Evolutionary conservation across 1,140 invertebrate species (phyloP).

Genomic region (Drosophila neocordata): DNA sequence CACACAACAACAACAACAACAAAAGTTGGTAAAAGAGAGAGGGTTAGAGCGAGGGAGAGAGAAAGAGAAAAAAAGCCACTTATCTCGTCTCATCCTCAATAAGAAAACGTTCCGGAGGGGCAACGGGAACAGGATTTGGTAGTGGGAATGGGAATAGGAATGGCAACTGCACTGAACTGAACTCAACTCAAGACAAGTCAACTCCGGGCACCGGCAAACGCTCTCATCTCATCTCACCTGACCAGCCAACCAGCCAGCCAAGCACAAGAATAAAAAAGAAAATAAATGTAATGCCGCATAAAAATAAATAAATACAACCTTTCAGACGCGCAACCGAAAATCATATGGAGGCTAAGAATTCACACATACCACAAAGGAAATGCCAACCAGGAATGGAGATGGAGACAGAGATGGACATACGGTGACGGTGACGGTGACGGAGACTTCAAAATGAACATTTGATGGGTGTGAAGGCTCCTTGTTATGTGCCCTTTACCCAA

Average conservation of each 20-base stretch:
- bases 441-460: conserved; percentile 5
- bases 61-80: conserved; percentile 50
- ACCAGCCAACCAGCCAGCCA: conserved; percentile 13
- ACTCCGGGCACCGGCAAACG: conserved; percentile 34
- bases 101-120: conserved; percentile 49
- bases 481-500: background rate
- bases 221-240: conserved; percentile 54
- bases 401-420: background rate
- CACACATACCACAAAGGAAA: conserved; percentile 11
- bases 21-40: conserved; percentile 15
- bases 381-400: conserved; percentile 7
- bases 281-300: conserved; percentile 71
- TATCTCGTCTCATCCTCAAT: conserved; percentile 65
- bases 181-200: background rate
- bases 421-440: background rate
- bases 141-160: conserved; percentile 5
- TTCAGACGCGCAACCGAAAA: conserved; percentile 44
- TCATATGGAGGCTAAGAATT: conserved; percentile 6
- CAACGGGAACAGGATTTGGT: conserved; percentile 27
- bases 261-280: conserved; percentile 64
- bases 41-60: conserved; percentile 10
- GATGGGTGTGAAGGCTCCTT: conserved; percentile 8
- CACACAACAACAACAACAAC: background rate
- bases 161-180: conserved; percentile 2
- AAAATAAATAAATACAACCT: conserved; percentile 67